Evolutionary conservation across 2,113 vertebrate species (phyloP).

Genomic region (Vulpes lagopus): DNA sequence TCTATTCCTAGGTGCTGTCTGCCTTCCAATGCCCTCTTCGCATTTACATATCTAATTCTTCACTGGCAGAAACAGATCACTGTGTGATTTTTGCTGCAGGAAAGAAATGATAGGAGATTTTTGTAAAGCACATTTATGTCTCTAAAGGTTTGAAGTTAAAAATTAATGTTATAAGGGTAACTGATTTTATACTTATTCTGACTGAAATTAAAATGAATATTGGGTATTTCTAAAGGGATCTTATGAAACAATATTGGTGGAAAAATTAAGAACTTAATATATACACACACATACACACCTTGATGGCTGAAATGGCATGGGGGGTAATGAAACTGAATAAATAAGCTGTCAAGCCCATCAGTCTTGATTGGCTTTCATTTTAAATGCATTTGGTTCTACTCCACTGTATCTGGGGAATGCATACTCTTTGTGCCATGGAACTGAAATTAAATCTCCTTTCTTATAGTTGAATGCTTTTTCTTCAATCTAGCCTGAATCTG

Average conservation of each 20-base stretch:
- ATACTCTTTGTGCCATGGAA: background rate
- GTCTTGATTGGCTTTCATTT: slow-evolving; percentile 68
- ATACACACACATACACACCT: background rate
- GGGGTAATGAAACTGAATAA: background rate
- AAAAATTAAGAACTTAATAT: slow-evolving; percentile 52
- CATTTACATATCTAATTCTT: slow-evolving; percentile 80
- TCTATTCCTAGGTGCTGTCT: slow-evolving; percentile 58
- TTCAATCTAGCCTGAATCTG: background rate
- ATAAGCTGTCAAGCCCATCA: slow-evolving; percentile 56
- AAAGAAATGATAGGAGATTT: slow-evolving; percentile 69
- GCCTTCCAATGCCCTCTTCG: slow-evolving; percentile 77
- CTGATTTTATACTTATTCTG: slow-evolving; percentile 43
- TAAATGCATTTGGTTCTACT: slow-evolving; percentile 36
- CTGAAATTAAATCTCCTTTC: slow-evolving; percentile 62
- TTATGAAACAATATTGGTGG: slow-evolving; percentile 34
- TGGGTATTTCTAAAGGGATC: slow-evolving; percentile 53
- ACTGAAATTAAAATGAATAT: slow-evolving; percentile 67
- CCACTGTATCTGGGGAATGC: background rate
- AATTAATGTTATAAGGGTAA: slow-evolving; percentile 70
- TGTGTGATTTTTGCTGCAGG: slow-evolving; percentile 67
- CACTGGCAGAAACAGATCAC: slow-evolving; percentile 62
- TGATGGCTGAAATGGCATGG: background rate
- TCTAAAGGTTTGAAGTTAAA: slow-evolving; percentile 72
- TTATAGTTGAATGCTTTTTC: slow-evolving; percentile 19
- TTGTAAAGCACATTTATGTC: slow-evolving; percentile 56